Evolutionary conservation across 2,113 vertebrate species (phyloP).

Genomic region (Sinocyclocheilus anshuiensis): DNA sequence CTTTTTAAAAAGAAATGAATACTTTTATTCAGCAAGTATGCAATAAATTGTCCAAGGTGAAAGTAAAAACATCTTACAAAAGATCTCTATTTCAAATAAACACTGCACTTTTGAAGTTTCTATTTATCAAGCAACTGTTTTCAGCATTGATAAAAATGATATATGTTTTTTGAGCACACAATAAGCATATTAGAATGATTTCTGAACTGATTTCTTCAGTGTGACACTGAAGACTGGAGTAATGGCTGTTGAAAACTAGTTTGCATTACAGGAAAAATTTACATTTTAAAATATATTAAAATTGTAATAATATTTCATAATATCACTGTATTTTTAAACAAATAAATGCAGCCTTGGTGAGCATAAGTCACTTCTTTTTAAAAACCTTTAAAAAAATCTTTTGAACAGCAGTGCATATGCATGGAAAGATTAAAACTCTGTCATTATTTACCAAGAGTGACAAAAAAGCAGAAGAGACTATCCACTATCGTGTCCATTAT

Average conservation of each 20-base stretch:
- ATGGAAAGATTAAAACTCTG: neutral
- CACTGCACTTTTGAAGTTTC: neutral
- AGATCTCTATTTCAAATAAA: neutral
- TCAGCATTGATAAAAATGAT: neutral
- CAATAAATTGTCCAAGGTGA: neutral
- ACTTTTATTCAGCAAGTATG: neutral
- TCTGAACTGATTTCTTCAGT: neutral
- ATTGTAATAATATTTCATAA: neutral
- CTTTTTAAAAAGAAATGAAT: neutral
- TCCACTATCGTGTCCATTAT: constrained; percentile 99
- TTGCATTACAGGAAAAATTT: neutral
- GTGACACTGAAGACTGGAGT: neutral
- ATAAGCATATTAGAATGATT: neutral
- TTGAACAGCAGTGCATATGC: neutral
- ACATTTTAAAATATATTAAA: neutral
- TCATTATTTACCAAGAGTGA: constrained; percentile 89
- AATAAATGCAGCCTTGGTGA: neutral
- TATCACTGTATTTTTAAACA: neutral
- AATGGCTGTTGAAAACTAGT: neutral
- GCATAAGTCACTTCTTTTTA: neutral
- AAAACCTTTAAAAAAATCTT: neutral
- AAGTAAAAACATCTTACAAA: neutral
- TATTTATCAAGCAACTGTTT: neutral
- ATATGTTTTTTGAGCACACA: neutral
- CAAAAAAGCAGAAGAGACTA: constrained; percentile 98